Percentiles rank a stretch among this genome's conserved stretches.
Evolutionary conservation across 2,113 vertebrate genomes (phyloP).

Genomic region (Oncorhynchus masou): DNA sequence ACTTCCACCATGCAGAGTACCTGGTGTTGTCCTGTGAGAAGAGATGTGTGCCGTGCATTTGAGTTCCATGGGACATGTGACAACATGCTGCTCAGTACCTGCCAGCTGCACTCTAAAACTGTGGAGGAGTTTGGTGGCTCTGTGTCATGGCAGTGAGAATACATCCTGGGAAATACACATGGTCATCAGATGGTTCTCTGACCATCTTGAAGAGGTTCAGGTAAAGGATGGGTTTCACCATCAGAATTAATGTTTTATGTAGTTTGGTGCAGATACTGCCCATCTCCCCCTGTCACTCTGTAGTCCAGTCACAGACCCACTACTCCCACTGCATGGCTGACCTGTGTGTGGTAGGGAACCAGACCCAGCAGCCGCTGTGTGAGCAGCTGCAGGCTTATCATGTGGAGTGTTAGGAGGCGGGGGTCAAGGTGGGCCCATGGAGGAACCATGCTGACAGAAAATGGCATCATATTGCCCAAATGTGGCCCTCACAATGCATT

Average conservation of each 20-base stretch:
- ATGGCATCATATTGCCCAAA: not conserved
- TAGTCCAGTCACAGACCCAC: slow-evolving; percentile 35
- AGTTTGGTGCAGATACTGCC: not conserved
- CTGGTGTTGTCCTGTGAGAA: not conserved
- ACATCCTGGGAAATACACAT: slow-evolving; percentile 7
- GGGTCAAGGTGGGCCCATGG: slow-evolving; percentile 36
- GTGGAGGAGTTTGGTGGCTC: slow-evolving; percentile 21
- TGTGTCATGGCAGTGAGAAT: not conserved
- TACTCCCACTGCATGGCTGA: slow-evolving; percentile 42
- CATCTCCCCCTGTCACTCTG: slow-evolving; percentile 43
- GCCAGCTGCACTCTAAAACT: slow-evolving; percentile 2
- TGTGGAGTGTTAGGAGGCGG: slow-evolving; percentile 36
- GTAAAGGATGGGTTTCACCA: slow-evolving; percentile 4
- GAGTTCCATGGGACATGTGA: slow-evolving; percentile 56
- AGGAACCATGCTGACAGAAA: slow-evolving; percentile 29
- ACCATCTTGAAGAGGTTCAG: slow-evolving; percentile 29
- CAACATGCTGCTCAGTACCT: slow-evolving; percentile 45
- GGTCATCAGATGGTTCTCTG: slow-evolving; percentile 23
- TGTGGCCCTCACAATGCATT: too few species aligned
- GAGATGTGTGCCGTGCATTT: slow-evolving; percentile 49
- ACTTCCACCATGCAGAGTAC: slow-evolving; percentile 30
- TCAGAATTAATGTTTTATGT: not conserved
- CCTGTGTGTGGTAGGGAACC: slow-evolving; percentile 37
- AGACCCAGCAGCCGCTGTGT: slow-evolving; percentile 36
- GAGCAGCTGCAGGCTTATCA: slow-evolving; percentile 40